Evolutionary conservation across 2,797 vertebrate species (phyloP), one percentile per base, ranked within the genome.

Genomic region (Okamejei kenojei): DNA sequence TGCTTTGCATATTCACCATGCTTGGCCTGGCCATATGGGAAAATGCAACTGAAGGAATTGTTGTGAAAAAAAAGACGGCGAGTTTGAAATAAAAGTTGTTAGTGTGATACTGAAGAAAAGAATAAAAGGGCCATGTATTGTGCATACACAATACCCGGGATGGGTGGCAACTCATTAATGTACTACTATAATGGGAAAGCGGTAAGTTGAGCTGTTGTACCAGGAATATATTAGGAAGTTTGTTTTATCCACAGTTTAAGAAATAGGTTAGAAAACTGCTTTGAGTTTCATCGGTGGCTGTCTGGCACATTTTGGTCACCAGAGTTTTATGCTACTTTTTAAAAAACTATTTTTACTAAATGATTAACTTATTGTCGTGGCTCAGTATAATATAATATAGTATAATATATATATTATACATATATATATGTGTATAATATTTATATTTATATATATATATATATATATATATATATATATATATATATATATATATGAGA

Each of bases 101-200:
- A 95, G 96, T 96, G 95, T 95, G 96, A 96, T 94, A 95, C 95
- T 94, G 95, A 95, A 95, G 95, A 96, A 95, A 94, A 95, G 95
- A 95, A 95, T 94, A 95, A 96, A 95, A 95, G 95, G 96, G 95
- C 95, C 95, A 99, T 99, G 98, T 99, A 99, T 96, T 99, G 98
- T 94, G 98, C 98, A 94, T 99, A 98, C 97, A 98, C 97, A 94
- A 98, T 99, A 96, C 98, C 98, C 94, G 98, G 98, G 95, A 97
- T 98, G 97, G 98, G 97, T 94, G 97, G 97, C 95, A 97, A 97
- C 96, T 97, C 98, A 93, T 95, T 98, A 93, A 98, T 99, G 98
- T 99, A 98, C 96, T 99, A 98, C 97, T 99, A 98, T 96, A 98
- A 99, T 95, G 98, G 98, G 94, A 99, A 99, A 95, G 98, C 98